Evolutionary conservation across 1,140 invertebrate genomes (phyloP).

Genomic region (Aphis craccivora): DNA sequence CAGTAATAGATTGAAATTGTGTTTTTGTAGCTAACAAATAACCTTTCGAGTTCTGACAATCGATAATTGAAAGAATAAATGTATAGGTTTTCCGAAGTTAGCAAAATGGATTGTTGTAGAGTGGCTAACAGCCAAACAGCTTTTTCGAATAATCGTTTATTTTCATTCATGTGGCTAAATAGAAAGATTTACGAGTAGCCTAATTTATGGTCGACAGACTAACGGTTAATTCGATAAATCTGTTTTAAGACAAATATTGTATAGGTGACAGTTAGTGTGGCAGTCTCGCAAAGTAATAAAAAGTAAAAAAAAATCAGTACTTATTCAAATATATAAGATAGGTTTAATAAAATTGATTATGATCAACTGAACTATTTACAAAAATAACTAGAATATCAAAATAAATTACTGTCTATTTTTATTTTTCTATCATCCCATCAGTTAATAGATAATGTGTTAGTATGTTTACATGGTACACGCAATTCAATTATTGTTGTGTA

Average conservation of each 20-base stretch:
- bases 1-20: background rate
- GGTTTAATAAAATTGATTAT: background rate
- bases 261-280: too few species aligned
- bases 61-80: constrained; percentile 36
- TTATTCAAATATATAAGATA: background rate
- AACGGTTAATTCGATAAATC: constrained; percentile 33
- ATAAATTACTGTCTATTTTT: too few species aligned
- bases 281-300: background rate
- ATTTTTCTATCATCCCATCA: too few species aligned
- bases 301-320: background rate
- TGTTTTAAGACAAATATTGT: background rate
- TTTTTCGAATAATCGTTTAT: constrained; percentile 48
- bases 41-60: background rate
- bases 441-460: too few species aligned
- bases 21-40: background rate
- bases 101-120: constrained; percentile 17
- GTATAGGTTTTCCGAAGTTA: background rate
- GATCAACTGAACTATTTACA: background rate
- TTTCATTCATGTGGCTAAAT: constrained; percentile 40
- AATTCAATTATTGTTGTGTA: too few species aligned
- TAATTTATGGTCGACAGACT: constrained; percentile 23
- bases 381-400: background rate
- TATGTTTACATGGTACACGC: too few species aligned
- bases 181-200: constrained; percentile 50
- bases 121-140: constrained; percentile 48